phyloP scores from a whole-genome alignment of 2,888 invertebrate genomes.

The Fissipunctia ypsillon region DNA sequence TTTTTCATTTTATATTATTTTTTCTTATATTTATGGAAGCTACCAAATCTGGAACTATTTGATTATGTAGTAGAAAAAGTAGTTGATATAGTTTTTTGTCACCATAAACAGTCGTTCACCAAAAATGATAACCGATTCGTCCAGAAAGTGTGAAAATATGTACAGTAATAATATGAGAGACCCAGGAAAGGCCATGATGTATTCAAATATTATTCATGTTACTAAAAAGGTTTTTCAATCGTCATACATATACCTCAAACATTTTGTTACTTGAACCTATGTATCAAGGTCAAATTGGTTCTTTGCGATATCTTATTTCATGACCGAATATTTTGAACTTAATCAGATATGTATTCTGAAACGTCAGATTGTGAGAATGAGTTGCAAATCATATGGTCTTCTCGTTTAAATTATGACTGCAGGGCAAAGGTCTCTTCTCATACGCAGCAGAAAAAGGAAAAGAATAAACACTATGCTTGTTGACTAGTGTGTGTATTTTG shows the following conservation, averaged over 20 bases:
- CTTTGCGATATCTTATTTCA: conserved; percentile 2
- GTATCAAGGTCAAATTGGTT: conserved; percentile 30
- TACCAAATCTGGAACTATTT: too few relatives aligned
- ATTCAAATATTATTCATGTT: conserved; percentile 49
- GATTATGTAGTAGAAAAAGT: too few relatives aligned
- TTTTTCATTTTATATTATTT: too few relatives aligned
- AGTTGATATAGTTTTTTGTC: neutral
- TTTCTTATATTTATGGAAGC: too few relatives aligned
- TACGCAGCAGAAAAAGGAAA: neutral
- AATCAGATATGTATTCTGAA: neutral
- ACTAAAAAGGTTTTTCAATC: conserved; percentile 46
- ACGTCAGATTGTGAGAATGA: neutral
- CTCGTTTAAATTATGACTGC: neutral
- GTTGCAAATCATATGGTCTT: neutral
- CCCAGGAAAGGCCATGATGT: conserved; percentile 17
- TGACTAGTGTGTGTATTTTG: too few relatives aligned
- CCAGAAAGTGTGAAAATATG: conserved; percentile 27
- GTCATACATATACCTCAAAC: conserved; percentile 35
- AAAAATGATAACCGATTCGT: conserved; percentile 7
- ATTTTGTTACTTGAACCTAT: conserved; percentile 25
- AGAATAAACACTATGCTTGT: neutral
- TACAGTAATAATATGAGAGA: conserved; percentile 4
- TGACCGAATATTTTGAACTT: neutral
- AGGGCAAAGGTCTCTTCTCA: neutral
- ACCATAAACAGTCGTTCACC: neutral